Evolutionary conservation across 2,888 invertebrate genomes (phyloP), one percentile per base, ranked within the genome.

Genomic region (Tenthredo mesomela): DNA sequence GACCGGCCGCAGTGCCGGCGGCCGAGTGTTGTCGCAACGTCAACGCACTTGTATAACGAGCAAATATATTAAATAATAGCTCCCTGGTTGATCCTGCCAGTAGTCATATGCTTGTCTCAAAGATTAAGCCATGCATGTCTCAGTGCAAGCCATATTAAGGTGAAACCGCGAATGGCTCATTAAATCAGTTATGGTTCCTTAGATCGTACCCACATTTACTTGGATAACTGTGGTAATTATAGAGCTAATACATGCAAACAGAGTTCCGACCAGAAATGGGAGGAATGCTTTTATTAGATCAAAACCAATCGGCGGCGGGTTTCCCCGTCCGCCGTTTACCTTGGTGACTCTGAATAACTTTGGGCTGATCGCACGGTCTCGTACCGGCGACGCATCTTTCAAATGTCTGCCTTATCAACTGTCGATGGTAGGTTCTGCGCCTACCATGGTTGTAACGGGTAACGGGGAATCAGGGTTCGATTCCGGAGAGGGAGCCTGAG

Each of bases 321-420:
- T 33, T 33, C 33, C 33, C 33, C 33, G 33, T 33, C 33, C 33
- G 33, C 33, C 33, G 33, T 33, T 33, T 5, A 33, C 33, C 33
- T 33, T 33, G 5, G 33, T 33, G 33, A 33, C 33, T 33, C 33
- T 33, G 33, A 4, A 33, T 33, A 33, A 33, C 33, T 33, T 33
- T 5, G 90, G 92, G 90, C 89, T 89, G 89, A 90, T 90, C 89
- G 89, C 89, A 90, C 87, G 89, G 90, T 88, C 90, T 88, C 83
- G 94, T 92, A 93, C 94, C 94, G 94, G 94, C 94, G 94, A 94
- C 94, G 94, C 93, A 94, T 94, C 95, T 94, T 95, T 95, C 94
- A 95, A 95, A 94, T 95, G 94, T 95, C 95, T 95, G 95, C 95
- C 95, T 94, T 95, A 95, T 95, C 95, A 95, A 95, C 95, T 95